Percentiles rank a stretch among this genome's conserved stretches.
Conservation (phyloP, 1,140 invertebrate species). For the Streblospio benedicti region DNA sequence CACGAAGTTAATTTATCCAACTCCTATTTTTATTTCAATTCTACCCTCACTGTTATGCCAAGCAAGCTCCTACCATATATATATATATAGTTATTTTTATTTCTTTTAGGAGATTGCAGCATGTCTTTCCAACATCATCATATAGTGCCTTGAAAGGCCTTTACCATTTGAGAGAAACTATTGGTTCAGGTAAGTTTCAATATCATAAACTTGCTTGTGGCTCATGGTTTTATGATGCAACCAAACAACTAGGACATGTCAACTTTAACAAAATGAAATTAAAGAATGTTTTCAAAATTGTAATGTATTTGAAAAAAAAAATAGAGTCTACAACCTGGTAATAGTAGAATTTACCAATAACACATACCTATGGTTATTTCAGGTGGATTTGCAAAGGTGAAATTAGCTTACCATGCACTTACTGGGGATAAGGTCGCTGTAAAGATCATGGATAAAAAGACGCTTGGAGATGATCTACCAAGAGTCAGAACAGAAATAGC, state of each 20-base stretch:
- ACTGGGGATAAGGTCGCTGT: constrained; percentile 77
- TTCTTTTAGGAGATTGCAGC: too few species aligned
- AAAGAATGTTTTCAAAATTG: background rate
- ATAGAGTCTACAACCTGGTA: background rate
- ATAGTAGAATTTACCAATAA: background rate
- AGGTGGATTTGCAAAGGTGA: constrained; percentile 74
- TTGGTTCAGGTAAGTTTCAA: constrained; percentile 51
- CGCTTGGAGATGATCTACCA: constrained; percentile 69
- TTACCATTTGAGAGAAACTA: constrained; percentile 65
- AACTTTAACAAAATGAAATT: background rate
- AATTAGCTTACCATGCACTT: constrained; percentile 64
- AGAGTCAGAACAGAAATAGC: constrained; percentile 69
- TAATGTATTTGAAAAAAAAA: background rate
- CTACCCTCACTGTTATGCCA: too few species aligned
- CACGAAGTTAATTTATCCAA: too few species aligned
- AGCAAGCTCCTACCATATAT: too few species aligned
- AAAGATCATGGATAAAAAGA: constrained; percentile 73
- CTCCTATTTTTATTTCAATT: too few species aligned
- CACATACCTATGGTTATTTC: constrained; percentile 11
- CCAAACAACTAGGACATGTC: background rate
- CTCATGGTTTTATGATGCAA: background rate
- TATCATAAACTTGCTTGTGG: background rate
- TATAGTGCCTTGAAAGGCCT: constrained; percentile 33
- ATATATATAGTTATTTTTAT: too few species aligned
- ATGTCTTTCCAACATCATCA: too few species aligned